Evolutionary conservation across 2,888 invertebrate species (phyloP).

Genomic region (Brenthis hecate): DNA sequence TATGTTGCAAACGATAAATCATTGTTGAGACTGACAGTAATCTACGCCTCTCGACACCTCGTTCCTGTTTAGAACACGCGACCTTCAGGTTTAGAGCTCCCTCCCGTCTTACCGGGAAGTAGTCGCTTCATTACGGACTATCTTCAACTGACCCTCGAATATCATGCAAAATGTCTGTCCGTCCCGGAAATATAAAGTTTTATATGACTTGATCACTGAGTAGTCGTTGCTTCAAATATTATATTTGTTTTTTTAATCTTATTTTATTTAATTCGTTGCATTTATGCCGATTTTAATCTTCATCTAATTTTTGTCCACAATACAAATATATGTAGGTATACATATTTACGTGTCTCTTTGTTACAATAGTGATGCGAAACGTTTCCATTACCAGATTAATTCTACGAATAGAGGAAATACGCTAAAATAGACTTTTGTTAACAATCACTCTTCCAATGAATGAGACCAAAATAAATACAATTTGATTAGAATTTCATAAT

Average conservation of each 20-base stretch:
- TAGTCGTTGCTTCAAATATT: background rate
- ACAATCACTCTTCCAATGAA: constrained; percentile 49
- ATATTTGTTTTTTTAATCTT: too few relatives aligned
- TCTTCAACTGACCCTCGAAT: constrained; percentile 53
- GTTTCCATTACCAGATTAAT: constrained; percentile 58
- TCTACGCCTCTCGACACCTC: constrained; percentile 61
- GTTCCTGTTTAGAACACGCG: constrained; percentile 65
- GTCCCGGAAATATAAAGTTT: constrained; percentile 4
- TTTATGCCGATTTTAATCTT: too few relatives aligned
- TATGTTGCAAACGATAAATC: constrained; percentile 65
- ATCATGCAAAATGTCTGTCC: constrained; percentile 13
- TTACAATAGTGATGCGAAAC: constrained; percentile 32
- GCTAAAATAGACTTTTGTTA: constrained; percentile 61
- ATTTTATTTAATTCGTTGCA: too few relatives aligned
- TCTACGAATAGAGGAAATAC: constrained; percentile 68
- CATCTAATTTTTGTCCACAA: too few relatives aligned
- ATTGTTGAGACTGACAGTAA: constrained; percentile 69
- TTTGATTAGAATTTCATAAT: too few relatives aligned
- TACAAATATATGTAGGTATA: background rate
- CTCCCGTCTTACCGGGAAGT: constrained; percentile 65
- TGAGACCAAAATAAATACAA: background rate
- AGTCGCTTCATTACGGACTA: constrained; percentile 61
- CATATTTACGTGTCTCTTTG: constrained; percentile 19
- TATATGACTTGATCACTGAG: constrained; percentile 1
- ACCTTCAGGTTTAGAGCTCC: constrained; percentile 66